Evolutionary conservation across 2,113 vertebrate species (phyloP), one percentile per base, ranked within the genome.

Genomic region (Pangasianodon gigas): DNA sequence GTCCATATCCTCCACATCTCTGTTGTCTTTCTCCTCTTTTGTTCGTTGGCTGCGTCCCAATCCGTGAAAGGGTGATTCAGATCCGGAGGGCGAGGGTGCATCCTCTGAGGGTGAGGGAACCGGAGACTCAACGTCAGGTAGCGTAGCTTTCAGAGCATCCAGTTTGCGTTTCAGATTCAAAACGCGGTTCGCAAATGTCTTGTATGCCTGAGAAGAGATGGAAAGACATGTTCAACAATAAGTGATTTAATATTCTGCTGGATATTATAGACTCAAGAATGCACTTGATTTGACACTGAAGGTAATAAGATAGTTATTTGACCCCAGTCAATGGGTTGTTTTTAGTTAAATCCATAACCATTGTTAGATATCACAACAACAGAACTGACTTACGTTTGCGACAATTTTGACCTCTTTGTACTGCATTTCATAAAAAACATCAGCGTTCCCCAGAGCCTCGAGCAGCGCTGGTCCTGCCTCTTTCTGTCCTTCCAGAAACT

Each of bases 391-490:
- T 93, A 99, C 98, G 14, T 99, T 99, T 8, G 98, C 98, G 11
- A 99, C 98, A 79, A 99, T 98, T 94, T 99, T 99, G 84, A 99
- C 98, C 90, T 99, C 98, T 90, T 99, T 99, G 92, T 99, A 99
- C 90, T 99, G 98, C 24, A 97, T 98, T 94, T 99, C 97, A 0
- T 99, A 99, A 92, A 99, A 99, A 85, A 99, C 97, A 1, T 98
- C 98, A 0, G 98, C 98, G 0, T 99, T 99, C 93, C 97, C 97
- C 89, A 99, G 92, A 16, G 97, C 96, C 89, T 99, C 98, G 0
- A 97, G 96, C 46, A 99, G 94, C 0, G 97, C 95, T 16, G 98
- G 97, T 7, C 97, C 97, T 0, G 95, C 96, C 88, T 97, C 97
- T 94, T 98, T 95, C 37, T 99, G 97, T 62, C 97, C 97, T 92